Evolutionary conservation across 2,888 invertebrate species (phyloP), one percentile per base, ranked within the genome.

Genomic region (Lacanobia wlatinum): DNA sequence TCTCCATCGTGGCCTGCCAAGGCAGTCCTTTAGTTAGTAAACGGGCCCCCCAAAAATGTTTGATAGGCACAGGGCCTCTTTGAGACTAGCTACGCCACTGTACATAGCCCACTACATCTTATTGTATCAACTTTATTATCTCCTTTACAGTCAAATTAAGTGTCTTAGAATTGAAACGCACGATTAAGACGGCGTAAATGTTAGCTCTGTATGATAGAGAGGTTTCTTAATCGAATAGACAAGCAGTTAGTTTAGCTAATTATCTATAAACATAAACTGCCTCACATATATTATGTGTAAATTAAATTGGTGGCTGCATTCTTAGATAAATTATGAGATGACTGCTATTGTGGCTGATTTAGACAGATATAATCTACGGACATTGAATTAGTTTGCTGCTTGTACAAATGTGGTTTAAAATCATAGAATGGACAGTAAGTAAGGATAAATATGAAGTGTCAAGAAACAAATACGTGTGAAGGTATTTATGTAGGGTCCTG

Each of bases 221-320:
- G 75, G 70, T 75, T 70, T 55, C 63, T 43, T 74, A 69, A 80
- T 66, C 50, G 46, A 70, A 69, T 62, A 73, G 77, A 73, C 74
- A 68, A 67, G 56, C 56, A 43, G 61, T 75, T 73, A 68, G 70
- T 78, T 77, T 70, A 60, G 23, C 66, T 80, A 80, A 80, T 80
- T 77, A 79, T 64, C 62, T 63, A 21, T 50, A 62, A 76, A 69
- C 77, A 60, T 70, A 52, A 71, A 76, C 48, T 70, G 58, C 16
- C 50, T 48, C 59, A 69, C 28, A 43, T 55, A 62, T 58, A 78
- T 58, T 75, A 59, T 56, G 68, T 60, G 66, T 59, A 59, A 84
- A 78, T 75, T 21, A 66, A 81, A 73, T 82, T 18, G n/a, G 63
- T 83, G 84, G 87, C 87, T 76, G 76, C 80, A 73, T 80, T 77